Percentiles rank a stretch among this genome's conserved stretches.
Conservation (phyloP, 2,113 vertebrate genomes). For the Rallus limicola region DNA sequence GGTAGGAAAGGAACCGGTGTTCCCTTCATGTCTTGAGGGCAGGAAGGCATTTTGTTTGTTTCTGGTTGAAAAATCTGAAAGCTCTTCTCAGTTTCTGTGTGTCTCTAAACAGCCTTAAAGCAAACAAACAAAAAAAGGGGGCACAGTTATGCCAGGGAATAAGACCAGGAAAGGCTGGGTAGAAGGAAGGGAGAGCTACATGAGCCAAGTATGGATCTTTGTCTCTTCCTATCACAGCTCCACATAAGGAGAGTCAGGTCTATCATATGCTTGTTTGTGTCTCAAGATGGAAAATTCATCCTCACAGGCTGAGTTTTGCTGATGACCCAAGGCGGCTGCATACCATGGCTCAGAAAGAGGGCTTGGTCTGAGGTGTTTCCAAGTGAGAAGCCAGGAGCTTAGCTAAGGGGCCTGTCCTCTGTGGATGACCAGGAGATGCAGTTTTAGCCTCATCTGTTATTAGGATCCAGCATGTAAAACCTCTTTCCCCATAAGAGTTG, state of each 20-base stretch:
- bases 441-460: background rate
- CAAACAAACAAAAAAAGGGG: background rate
- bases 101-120: background rate
- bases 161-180: background rate
- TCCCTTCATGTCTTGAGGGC: accelerated
- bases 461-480: background rate
- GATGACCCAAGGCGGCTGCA: background rate
- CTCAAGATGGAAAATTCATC: background rate
- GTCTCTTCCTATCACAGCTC: background rate
- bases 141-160: background rate
- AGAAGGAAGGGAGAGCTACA: background rate
- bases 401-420: background rate
- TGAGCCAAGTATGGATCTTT: background rate
- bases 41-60: background rate
- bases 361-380: background rate
- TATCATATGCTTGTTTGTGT: background rate
- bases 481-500: background rate
- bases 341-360: background rate
- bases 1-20: background rate
- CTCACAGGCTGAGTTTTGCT: background rate
- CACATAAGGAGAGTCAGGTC: background rate
- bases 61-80: background rate
- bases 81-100: background rate
- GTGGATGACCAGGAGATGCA: background rate
- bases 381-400: background rate